These are phyloP conservation scores for Erannis defoliaria DNA, from an alignment of 2,888 invertebrate species.

Conservation along the genomic window DNA sequence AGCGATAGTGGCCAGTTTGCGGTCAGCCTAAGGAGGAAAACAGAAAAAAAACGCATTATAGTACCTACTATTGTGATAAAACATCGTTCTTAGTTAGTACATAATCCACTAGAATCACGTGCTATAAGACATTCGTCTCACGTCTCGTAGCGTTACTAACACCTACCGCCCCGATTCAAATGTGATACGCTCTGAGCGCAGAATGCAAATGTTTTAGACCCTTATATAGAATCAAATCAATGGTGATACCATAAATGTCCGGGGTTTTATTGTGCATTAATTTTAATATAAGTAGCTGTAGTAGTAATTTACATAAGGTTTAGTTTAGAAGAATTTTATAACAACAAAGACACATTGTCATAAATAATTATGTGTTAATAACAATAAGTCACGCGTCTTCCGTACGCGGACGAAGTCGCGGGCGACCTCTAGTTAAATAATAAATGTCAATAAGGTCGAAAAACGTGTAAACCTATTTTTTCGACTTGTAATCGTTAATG, in stretches of 20 bases:
- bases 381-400: too few relatives aligned
- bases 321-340: not conserved
- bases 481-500: too few relatives aligned
- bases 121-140: conserved; percentile 14
- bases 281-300: not conserved
- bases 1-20: too few relatives aligned
- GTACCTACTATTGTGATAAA: not conserved
- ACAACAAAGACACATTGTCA: not conserved
- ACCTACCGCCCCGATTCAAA: conserved; percentile 21
- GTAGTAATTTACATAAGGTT: not conserved
- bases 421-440: too few relatives aligned
- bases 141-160: conserved; percentile 13
- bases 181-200: conserved; percentile 11
- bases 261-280: not conserved
- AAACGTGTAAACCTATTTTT: too few relatives aligned
- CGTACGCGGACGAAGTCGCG: too few relatives aligned
- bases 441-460: too few relatives aligned
- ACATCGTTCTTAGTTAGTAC: not conserved
- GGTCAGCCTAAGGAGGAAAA: too few relatives aligned
- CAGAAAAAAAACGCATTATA: too few relatives aligned
- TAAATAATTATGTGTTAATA: too few relatives aligned
- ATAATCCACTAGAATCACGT: conserved; percentile 8
- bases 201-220: conserved; percentile 11
- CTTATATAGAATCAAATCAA: not conserved
- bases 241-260: not conserved